phyloP scores from a whole-genome alignment of 2,113 vertebrate genomes.

The Protobothrops flavoviridis region DNA sequence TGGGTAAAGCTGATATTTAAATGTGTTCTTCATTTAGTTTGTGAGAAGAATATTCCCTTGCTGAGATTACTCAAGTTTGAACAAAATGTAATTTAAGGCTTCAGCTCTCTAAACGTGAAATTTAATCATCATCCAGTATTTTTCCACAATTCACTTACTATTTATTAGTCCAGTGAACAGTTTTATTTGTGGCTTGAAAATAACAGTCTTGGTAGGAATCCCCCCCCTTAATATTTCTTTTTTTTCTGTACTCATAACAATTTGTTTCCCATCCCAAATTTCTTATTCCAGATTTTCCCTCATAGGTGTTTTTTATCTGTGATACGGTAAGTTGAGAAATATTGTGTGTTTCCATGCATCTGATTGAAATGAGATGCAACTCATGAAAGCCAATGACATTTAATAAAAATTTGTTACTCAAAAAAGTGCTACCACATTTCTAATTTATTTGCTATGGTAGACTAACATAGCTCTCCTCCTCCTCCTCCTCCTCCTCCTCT shows the following conservation, averaged over 20 bases:
- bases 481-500: no score
- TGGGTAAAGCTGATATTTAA: neutral
- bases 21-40: neutral
- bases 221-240: conserved; percentile 36
- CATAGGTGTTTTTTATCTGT: conserved; percentile 24
- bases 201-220: conserved; percentile 41
- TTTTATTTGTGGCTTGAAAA: conserved; percentile 18
- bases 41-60: conserved; percentile 23
- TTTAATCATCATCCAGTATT: conserved; percentile 63
- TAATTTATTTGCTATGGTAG: neutral
- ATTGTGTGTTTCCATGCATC: neutral
- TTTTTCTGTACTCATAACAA: conserved; percentile 50
- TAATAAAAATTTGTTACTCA: neutral
- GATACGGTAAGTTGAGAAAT: conserved; percentile 52
- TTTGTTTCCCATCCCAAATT: conserved; percentile 27
- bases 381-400: neutral
- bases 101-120: conserved; percentile 39
- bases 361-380: neutral
- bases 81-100: conserved; percentile 2
- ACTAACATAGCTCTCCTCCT: neutral
- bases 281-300: conserved; percentile 39
- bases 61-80: neutral
- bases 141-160: conserved; percentile 38
- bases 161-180: conserved; percentile 30
- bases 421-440: neutral